Evolutionary conservation across 2,113 vertebrate genomes (phyloP), one percentile per base, ranked within the genome.

Genomic region (Galeopterus variegatus): DNA sequence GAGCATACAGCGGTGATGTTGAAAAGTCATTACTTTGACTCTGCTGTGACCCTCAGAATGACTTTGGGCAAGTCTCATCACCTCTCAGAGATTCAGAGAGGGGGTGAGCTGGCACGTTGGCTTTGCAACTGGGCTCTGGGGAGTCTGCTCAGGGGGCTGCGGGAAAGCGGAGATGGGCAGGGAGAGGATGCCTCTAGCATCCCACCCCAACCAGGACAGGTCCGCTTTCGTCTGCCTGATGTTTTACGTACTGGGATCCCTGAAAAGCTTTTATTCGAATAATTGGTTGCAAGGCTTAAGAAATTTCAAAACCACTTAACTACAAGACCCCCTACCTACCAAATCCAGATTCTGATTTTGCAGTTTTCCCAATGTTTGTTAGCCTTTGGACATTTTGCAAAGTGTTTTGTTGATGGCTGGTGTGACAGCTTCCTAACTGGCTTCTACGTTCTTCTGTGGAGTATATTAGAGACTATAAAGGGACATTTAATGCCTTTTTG

Each of bases 301-400:
- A n/a, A 72, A 67, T 52, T 91, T 88, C 24, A 28, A 18, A 96
- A 95, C 52, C 36, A 54, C 15, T 60, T 86, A 88, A 41, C 15
- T 89, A 85, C 33, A 79, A 72, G 45, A 67, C 77, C 31, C 33
- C 4, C 73, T 33, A 92, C 19, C 24, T 75, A 48, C 21, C 2
- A 33, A 85, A 94, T 88, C 21, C 2, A 33, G 81, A 94, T 88
- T 96, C 50, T 92, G 50, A 65, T 89, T 86, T 90, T 88, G 58
- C 67, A 17, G 86, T 70, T 89, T 93, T 80, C 70, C 17, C 33
- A 54, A 12, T 93, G 56, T 94, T 87, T 94, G 72, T 73, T 56
- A 67, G 72, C 72, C 70, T 88, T 81, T 24, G 73, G 56, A 72
- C 48, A 14, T 62, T 94, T 95, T 79, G 45, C 28, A 77, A 77